These are phyloP conservation scores for Solenodon paradoxus DNA, from an alignment of 2,113 vertebrate species.

Conservation along the genomic window DNA sequence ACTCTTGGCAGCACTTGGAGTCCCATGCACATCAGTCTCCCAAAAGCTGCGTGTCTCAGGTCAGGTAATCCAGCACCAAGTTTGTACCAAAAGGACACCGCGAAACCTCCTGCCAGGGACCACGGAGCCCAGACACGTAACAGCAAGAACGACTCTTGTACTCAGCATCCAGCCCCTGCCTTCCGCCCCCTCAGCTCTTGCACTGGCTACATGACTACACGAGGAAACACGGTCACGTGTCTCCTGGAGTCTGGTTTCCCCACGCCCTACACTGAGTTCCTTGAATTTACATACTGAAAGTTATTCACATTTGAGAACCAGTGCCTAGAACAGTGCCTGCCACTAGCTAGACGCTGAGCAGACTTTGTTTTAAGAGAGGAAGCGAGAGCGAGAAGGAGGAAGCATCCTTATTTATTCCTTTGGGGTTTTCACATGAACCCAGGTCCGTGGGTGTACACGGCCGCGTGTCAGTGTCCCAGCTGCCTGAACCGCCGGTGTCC, in stretches of 20 bases:
- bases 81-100: neutral
- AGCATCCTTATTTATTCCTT: no score
- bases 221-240: fast-evolving
- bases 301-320: neutral
- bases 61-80: neutral
- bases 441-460: no score
- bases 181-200: fast-evolving
- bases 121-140: fast-evolving
- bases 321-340: no score
- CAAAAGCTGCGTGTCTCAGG: neutral
- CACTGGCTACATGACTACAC: neutral
- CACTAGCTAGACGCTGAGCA: neutral
- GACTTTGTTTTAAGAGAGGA: no score
- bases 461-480: no score
- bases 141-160: fast-evolving
- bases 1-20: neutral
- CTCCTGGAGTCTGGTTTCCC: neutral
- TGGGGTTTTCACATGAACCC: no score
- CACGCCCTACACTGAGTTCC: neutral
- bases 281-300: neutral
- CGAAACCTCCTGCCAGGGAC: neutral
- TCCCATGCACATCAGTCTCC: neutral
- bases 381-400: no score
- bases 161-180: neutral
- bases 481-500: no score